Percentiles rank a stretch among this genome's conserved stretches.
These are phyloP conservation scores for Diplodus puntazzo DNA, from an alignment of 2,797 vertebrate species.

Conservation along the genomic window DNA sequence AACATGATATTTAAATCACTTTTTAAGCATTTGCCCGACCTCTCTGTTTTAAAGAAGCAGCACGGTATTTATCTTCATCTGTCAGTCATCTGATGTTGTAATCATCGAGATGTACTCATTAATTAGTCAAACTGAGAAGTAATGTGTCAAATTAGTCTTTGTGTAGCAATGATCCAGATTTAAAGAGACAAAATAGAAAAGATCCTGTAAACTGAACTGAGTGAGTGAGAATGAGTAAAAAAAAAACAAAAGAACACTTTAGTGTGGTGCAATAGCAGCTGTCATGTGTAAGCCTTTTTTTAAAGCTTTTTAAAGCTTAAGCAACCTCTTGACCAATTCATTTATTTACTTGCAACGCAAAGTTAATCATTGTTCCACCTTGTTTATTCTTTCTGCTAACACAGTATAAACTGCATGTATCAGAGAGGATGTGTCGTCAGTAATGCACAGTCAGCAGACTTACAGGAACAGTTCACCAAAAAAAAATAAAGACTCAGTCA, in stretches of 20 bases:
- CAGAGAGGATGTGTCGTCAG: neutral
- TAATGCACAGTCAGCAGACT: neutral
- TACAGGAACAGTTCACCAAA: no score
- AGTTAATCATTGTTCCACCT: neutral
- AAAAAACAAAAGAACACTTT: neutral
- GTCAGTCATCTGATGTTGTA: neutral
- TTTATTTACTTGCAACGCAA: neutral
- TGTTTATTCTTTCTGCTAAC: neutral
- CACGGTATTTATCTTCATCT: neutral
- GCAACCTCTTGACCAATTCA: neutral
- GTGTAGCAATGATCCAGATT: neutral
- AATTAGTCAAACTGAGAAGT: neutral
- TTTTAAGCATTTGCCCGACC: neutral
- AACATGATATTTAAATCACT: conserved; percentile 14
- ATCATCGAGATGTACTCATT: neutral
- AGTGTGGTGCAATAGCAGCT: conserved; percentile 27
- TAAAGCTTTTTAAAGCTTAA: neutral
- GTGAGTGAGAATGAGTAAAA: neutral
- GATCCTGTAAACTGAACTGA: neutral
- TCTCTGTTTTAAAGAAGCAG: neutral
- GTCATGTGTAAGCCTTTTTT: conserved; percentile 2
- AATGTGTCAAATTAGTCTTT: neutral
- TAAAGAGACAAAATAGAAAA: neutral
- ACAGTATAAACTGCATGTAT: neutral
- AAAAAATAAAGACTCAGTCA: no score